These are phyloP conservation scores for Lepisosteus osseus DNA, from an alignment of 2,113 vertebrate genomes.

Conservation along the genomic window DNA sequence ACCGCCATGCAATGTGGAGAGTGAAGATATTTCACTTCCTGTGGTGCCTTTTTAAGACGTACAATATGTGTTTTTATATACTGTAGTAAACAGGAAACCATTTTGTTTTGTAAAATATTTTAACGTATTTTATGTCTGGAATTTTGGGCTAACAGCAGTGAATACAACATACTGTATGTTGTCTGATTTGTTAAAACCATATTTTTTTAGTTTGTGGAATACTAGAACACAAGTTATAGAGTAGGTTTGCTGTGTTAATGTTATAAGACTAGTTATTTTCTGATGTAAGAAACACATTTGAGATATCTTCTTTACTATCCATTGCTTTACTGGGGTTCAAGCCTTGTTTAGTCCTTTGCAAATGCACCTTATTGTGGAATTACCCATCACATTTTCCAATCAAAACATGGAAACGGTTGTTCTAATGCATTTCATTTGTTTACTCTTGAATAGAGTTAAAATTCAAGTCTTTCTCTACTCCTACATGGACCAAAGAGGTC, in stretches of 20 bases:
- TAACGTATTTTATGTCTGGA: conserved; percentile 44
- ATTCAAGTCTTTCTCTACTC: no score
- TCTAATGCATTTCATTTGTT: not conserved
- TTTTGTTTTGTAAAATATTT: conserved; percentile 48
- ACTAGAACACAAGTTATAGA: conserved; percentile 44
- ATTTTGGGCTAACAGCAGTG: conserved; percentile 29
- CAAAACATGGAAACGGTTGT: not conserved
- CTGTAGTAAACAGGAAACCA: conserved; percentile 23
- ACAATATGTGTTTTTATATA: conserved; percentile 42
- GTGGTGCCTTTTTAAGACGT: conserved; percentile 56
- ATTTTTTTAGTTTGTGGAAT: not conserved
- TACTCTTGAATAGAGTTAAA: not conserved
- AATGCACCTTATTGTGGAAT: not conserved
- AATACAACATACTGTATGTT: no score
- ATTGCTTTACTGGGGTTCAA: not conserved
- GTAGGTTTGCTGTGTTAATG: conserved; percentile 40
- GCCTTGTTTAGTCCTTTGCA: not conserved
- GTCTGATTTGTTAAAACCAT: no score
- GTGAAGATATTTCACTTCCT: conserved; percentile 45
- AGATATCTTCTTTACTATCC: not conserved
- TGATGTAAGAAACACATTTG: not conserved
- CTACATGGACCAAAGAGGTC: no score
- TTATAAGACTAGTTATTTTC: conserved; percentile 19
- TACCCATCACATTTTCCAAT: not conserved
- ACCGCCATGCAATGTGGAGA: conserved; percentile 37